phyloP scores from a whole-genome alignment of 2,797 vertebrate species.

The Argya squamiceps region DNA sequence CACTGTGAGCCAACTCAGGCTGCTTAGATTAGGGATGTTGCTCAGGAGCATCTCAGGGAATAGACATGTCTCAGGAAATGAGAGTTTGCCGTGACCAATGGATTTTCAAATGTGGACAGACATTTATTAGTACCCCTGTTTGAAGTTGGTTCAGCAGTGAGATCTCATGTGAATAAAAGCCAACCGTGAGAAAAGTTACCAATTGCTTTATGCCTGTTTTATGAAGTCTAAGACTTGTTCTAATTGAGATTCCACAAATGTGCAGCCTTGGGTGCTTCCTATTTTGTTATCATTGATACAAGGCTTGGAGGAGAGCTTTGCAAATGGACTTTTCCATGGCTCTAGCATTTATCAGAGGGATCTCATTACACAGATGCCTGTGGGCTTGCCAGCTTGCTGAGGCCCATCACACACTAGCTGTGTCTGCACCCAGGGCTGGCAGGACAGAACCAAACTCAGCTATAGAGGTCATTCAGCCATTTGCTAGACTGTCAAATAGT shows the following conservation, averaged over 20 bases:
- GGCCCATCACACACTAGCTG: background rate
- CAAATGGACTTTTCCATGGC: background rate
- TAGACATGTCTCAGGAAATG: background rate
- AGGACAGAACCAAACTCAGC: background rate
- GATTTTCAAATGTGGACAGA: background rate
- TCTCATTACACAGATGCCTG: background rate
- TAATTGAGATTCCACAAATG: background rate
- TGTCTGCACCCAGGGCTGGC: background rate
- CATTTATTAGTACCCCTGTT: background rate
- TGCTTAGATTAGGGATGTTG: background rate
- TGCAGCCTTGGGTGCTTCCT: background rate
- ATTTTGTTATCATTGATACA: background rate
- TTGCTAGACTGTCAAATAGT: background rate
- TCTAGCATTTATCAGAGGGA: background rate
- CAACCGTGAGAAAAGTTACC: background rate
- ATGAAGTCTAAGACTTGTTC: background rate
- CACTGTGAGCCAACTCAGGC: background rate
- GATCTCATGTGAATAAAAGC: background rate
- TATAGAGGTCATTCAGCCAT: background rate
- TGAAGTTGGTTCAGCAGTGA: background rate
- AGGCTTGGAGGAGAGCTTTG: background rate
- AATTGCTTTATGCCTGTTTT: background rate
- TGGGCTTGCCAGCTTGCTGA: background rate
- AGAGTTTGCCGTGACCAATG: background rate
- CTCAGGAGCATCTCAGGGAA: background rate